Evolutionary conservation across 2,888 invertebrate genomes (phyloP), one percentile per base, ranked within the genome.

Genomic region (Monoplex corrugatus): DNA sequence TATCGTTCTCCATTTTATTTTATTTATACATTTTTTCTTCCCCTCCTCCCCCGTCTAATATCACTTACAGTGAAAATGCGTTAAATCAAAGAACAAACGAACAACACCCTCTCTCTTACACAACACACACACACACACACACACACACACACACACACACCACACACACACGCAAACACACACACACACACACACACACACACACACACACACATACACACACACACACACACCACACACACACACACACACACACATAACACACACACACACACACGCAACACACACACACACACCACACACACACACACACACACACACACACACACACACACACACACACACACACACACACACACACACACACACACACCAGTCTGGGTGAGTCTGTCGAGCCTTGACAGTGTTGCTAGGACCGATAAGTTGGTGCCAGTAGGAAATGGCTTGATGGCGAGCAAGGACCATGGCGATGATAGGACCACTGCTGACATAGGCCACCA

Each of bases 401-500:
- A 95, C 92, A 82, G 95, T 94, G 90, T 96, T 95, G 8, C 97
- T 97, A 5, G 98, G 98, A 0, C 98, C 98, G 95, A 98, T 97
- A 23, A 98, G 96, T 28, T 97, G 96, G 83, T 97, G 97, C 98
- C 98, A 98, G 92, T 97, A 97, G 63, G 97, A 96, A 38, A 98
- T 97, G 0, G 97, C 98, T 92, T 97, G 97, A 78, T 97, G 96
- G 87, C 97, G 97, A 0, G 97, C 97, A 19, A 98, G 96, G 78
- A 96, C 95, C 84, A 98, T 95, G 0, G 97, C 98, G 83, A 98
- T 96, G 19, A 98, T 96, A 0, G 98, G 97, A 0, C 97, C 98
- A 91, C 97, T 97, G 6, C 98, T 97, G 96, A 98, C 97, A 94
- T 98, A 97, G 0, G 98, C 97, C 0, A 98, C 97, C 89, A 98